A percentile compares a stretch with the other conserved stretches of the same genome.
Evolutionary conservation across 92 coral and sea anemone genomes (phyloP).

Genomic region (Paramuricea clavata): DNA sequence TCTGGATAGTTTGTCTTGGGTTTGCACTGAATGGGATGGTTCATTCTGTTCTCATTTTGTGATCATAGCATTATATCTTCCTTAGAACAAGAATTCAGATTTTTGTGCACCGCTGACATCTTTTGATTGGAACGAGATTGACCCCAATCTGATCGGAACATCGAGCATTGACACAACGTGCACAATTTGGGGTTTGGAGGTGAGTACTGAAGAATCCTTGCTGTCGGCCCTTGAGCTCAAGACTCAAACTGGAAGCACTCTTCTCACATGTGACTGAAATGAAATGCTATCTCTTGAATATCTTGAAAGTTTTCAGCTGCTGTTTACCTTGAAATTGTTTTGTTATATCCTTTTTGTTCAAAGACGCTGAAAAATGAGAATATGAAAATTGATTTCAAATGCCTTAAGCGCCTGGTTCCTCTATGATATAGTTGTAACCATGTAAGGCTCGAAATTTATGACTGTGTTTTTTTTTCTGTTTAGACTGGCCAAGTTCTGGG

Average conservation of each 20-base stretch:
- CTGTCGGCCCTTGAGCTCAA: background rate
- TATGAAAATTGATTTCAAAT: no score
- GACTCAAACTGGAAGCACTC: background rate
- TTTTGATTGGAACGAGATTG: conserved; percentile 98
- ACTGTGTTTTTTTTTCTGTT: background rate
- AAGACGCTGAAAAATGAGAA: no score
- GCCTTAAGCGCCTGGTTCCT: no score
- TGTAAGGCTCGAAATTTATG: background rate
- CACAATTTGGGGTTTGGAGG: conserved; percentile 99
- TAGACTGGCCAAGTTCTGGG: conserved; percentile 99
- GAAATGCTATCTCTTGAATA: no score
- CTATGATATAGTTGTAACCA: no score
- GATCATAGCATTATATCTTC: no score
- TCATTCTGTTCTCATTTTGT: background rate
- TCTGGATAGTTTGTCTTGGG: no score
- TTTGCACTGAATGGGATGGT: no score
- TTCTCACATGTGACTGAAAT: no score
- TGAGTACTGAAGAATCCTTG: conserved; percentile 12
- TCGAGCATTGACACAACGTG: conserved; percentile 99
- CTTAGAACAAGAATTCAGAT: conserved; percentile 96
- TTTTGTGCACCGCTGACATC: conserved; percentile 99
- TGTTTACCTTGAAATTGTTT: no score
- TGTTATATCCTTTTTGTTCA: no score
- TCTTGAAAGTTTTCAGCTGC: no score
- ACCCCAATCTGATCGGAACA: conserved; percentile 93